Conservation (phyloP, 2,113 vertebrate species). For the Festucalex cinctus region DNA sequence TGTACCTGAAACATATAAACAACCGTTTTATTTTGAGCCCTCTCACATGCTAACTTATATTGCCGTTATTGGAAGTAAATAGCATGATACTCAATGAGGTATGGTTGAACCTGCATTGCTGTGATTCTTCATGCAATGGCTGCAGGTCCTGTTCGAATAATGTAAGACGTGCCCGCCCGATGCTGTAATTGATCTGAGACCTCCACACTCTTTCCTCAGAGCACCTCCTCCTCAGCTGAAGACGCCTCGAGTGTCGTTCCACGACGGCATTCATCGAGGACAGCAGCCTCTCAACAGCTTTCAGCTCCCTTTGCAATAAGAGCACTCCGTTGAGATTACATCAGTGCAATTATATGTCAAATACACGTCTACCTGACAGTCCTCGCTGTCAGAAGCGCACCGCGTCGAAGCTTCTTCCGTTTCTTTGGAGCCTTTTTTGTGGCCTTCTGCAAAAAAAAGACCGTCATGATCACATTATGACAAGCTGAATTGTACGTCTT, state of each 20-base stretch:
- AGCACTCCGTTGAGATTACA: not conserved
- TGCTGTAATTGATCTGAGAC: constrained; percentile 78
- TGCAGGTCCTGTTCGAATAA: constrained; percentile 71
- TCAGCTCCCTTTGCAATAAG: constrained; percentile 46
- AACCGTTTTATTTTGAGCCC: not conserved
- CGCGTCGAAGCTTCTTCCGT: constrained; percentile 23
- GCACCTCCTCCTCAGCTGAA: constrained; percentile 66
- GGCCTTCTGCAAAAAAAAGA: constrained; percentile 14
- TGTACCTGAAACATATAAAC: constrained; percentile 74
- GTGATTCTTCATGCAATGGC: constrained; percentile 35
- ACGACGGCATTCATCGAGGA: constrained; percentile 62
- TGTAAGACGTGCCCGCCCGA: constrained; percentile 75
- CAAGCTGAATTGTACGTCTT: not conserved
- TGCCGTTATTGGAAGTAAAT: not conserved
- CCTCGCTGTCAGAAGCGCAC: constrained; percentile 18
- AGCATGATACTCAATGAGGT: not conserved
- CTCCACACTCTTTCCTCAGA: constrained; percentile 83
- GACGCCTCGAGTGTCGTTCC: constrained; percentile 53
- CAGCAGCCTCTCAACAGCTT: constrained; percentile 60
- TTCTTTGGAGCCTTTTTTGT: constrained; percentile 24
- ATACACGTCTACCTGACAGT: constrained; percentile 42
- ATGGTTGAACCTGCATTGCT: constrained; percentile 50
- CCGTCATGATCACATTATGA: too few relatives aligned
- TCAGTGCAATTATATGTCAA: not conserved
- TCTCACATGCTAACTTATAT: not conserved